Evolutionary conservation across 2,888 invertebrate species (phyloP).

Genomic region (Parnassius smintheus): DNA sequence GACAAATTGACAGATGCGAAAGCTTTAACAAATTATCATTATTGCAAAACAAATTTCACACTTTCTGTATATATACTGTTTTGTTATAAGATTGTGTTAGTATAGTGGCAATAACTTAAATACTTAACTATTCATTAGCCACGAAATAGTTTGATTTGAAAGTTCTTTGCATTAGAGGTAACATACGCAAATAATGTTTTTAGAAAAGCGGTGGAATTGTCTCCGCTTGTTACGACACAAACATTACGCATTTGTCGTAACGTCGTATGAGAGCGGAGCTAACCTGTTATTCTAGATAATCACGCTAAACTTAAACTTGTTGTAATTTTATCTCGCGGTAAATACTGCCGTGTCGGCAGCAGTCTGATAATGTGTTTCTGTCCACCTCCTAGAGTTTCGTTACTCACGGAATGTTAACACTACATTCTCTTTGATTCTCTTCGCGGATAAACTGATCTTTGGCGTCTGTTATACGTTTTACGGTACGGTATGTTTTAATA

Average conservation of each 20-base stretch:
- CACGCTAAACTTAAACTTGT: constrained; percentile 37
- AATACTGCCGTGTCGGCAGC: constrained; percentile 16
- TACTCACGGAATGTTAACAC: constrained; percentile 17
- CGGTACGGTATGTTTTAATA: no score
- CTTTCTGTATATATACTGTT: no score
- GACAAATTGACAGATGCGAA: no score
- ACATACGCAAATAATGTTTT: constrained; percentile 47
- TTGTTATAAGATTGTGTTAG: no score
- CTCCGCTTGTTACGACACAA: constrained; percentile 57
- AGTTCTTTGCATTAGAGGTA: constrained; percentile 34
- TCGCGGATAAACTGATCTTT: constrained; percentile 13
- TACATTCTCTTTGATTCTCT: constrained; percentile 11
- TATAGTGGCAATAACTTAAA: constrained; percentile 1
- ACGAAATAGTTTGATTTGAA: constrained; percentile 31
- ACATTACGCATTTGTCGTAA: constrained; percentile 70
- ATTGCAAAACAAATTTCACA: no score
- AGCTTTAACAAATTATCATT: no score
- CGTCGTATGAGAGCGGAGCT: constrained; percentile 65
- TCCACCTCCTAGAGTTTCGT: constrained; percentile 16
- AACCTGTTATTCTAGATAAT: constrained; percentile 54
- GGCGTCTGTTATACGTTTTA: neutral
- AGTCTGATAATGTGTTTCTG: constrained; percentile 13
- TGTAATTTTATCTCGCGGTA: constrained; percentile 36
- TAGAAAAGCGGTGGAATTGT: constrained; percentile 52
- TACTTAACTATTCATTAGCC: constrained; percentile 12